Evolutionary conservation across 2,113 vertebrate species (phyloP), one percentile per base, ranked within the genome.

Genomic region (Xiphophorus couchianus): DNA sequence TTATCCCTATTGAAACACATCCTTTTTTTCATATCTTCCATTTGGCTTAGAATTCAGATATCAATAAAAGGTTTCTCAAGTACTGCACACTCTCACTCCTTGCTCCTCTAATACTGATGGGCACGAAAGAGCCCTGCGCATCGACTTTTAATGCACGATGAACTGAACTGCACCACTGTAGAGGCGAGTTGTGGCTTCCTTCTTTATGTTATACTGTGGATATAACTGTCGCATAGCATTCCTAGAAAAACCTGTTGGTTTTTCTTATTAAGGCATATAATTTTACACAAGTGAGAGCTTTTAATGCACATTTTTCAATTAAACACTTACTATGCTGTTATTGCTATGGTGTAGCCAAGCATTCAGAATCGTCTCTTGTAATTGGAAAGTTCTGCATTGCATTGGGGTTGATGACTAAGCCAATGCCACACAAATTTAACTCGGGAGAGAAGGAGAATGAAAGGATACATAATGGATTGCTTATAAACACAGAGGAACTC

Each of bases 1-100:
- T 65, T 12, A 11, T 54, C 29, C 51, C 60, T 1, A 77, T 54
- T 74, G 33, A 28, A 71, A 64, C 8, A 1, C 61, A 69, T 71
- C 58, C 25, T 1, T 37, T 37, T 2, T 61, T 65, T 5, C 17
- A 30, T 42, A 3, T 8, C 51, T 58, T 58, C 51, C 19, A 58
- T 58, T 58, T 11, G 51, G 25, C 51, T 58, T 58, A 58, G 51
- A 58, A 58, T 25, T 58, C 22, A 58, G 22, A 58, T 58, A 58
- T 58, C 51, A 58, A 58, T 58, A 3, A n/a, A 58, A 58, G 22
- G 2, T 25, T 58, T 58, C 51, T 58, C 51, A 58, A 58, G 25
- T n/a, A 58, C 22, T 10, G 51, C 51, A 58, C 51, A 25, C 51
- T 58, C 51, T n/a, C 51, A n/a, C 51, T 58, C 51, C 51, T 58